A percentile compares a stretch with the other conserved stretches of the same genome.
Conservation (phyloP, 2,888 invertebrate genomes). For the Phortica magna region DNA sequence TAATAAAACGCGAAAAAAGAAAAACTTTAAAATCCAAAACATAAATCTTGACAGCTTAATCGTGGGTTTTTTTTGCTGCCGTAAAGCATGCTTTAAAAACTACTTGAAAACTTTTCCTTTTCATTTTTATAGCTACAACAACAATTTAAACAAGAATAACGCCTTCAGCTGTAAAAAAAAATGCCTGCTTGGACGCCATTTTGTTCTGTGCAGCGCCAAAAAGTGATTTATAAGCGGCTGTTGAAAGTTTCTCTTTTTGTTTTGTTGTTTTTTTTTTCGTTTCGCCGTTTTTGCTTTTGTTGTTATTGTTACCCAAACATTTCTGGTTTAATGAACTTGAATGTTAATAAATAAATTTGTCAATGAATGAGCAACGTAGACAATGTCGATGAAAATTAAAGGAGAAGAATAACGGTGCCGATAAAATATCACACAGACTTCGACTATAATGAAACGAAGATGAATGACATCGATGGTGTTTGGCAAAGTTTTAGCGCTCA, state of each 20-base stretch:
- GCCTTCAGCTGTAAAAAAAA: constrained; percentile 33
- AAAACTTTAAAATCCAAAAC: background rate
- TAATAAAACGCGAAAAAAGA: background rate
- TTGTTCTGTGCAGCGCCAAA: constrained; percentile 5
- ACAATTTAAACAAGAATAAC: constrained; percentile 4
- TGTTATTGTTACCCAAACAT: constrained; percentile 40
- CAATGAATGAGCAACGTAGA: constrained; percentile 51
- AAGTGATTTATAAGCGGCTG: constrained; percentile 60
- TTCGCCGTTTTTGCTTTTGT: background rate
- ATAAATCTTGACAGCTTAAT: constrained; percentile 17
- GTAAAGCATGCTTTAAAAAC: constrained; percentile 18
- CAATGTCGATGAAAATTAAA: constrained; percentile 12
- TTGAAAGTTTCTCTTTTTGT: background rate
- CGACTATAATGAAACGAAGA: constrained; percentile 60
- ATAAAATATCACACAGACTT: background rate
- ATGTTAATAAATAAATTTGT: constrained; percentile 71
- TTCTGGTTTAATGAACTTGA: constrained; percentile 68
- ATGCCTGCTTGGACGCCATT: constrained; percentile 27
- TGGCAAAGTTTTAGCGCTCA: constrained; percentile 12
- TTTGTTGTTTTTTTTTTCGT: too few species aligned
- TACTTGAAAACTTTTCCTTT: constrained; percentile 13
- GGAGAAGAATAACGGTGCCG: background rate
- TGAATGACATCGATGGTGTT: constrained; percentile 49
- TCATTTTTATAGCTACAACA: background rate
- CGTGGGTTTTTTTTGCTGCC: background rate